These are phyloP conservation scores for Oligia strigilis DNA, from an alignment of 2,888 invertebrate genomes.

Conservation along the genomic window DNA sequence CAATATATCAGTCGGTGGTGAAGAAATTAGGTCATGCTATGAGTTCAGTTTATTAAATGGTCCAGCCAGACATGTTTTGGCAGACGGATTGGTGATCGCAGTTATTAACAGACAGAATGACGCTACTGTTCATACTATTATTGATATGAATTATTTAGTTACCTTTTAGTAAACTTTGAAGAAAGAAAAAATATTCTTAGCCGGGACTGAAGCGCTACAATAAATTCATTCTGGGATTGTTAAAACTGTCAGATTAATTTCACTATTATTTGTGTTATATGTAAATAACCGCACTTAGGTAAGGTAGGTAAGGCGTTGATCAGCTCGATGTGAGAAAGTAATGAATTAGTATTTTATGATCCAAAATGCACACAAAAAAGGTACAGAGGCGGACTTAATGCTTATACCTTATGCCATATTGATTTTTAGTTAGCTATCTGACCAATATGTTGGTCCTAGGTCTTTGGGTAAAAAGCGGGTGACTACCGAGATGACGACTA, in stretches of 20 bases:
- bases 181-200: not conserved
- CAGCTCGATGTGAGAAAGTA: not conserved
- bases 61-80: not conserved
- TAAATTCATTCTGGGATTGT: not conserved
- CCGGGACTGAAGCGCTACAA: not conserved
- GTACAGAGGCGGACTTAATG: not conserved
- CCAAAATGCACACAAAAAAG: not conserved
- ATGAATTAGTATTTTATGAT: not conserved
- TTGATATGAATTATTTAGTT: too few relatives aligned
- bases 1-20: not conserved
- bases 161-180: not conserved
- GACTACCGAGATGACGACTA: not conserved
- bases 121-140: not conserved
- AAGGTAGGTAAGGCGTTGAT: not conserved
- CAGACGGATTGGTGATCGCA: not conserved
- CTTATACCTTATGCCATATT: not conserved
- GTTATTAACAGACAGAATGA: not conserved
- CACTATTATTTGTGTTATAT: not conserved
- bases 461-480: not conserved
- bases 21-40: constrained; percentile 14
- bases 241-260: not conserved
- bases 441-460: not conserved
- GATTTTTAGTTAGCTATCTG: not conserved
- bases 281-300: not conserved
- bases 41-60: not conserved